Evolutionary conservation across 2,113 vertebrate species (phyloP).

Genomic region (Piprites chloris): DNA sequence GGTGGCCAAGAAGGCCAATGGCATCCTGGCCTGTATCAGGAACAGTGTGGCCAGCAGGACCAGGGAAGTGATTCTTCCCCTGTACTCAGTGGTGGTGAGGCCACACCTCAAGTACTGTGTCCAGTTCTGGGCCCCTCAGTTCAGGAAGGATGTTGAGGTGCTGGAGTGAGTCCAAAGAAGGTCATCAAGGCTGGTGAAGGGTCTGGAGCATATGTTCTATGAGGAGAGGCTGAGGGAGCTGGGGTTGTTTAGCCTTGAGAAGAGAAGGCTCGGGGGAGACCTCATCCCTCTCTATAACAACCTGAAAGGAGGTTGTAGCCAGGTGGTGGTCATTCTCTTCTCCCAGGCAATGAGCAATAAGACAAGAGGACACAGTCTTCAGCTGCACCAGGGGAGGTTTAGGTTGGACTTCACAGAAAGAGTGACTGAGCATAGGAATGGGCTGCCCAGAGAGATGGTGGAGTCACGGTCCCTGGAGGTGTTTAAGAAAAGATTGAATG

Average conservation of each 20-base stretch:
- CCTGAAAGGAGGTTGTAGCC: not conserved
- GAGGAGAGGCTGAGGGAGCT: not conserved
- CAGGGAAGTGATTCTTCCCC: not conserved
- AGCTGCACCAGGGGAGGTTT: not conserved
- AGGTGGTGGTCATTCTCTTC: not conserved
- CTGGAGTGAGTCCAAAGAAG: not conserved
- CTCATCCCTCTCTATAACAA: not conserved
- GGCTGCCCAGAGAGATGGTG: not conserved
- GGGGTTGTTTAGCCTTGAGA: not conserved
- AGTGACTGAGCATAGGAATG: not conserved
- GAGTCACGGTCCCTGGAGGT: not conserved
- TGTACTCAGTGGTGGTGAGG: not conserved
- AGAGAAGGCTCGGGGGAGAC: not conserved
- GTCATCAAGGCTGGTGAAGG: not conserved
- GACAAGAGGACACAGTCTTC: not conserved
- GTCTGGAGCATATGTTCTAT: not conserved
- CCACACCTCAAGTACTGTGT: not conserved
- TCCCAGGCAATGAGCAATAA: not conserved
- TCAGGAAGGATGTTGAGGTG: not conserved
- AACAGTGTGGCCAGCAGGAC: not conserved
- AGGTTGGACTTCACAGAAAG: not conserved
- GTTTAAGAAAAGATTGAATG: not conserved
- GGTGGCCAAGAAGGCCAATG: not conserved
- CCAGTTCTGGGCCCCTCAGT: not conserved
- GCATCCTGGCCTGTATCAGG: not conserved